Evolutionary conservation across 1,140 invertebrate species (phyloP), one percentile per base, ranked within the genome.

Genomic region (Monochamus saltuarius): DNA sequence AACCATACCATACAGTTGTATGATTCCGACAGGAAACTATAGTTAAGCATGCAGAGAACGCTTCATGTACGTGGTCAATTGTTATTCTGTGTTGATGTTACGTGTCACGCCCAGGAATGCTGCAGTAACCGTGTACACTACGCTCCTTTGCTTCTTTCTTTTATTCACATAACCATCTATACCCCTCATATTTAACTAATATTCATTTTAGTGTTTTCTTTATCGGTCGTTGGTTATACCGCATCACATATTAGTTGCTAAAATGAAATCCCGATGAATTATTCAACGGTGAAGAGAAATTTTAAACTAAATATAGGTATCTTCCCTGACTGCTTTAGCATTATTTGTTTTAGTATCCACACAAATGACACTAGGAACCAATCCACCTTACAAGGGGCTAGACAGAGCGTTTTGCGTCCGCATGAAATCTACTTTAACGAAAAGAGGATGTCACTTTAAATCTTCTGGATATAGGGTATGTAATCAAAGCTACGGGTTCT

Each of bases 361-460:
- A 53, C 83, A 89, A 66, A 97, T 97, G 95, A 86, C 86, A 11
- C 72, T 94, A 56, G 84, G 84, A 37, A 84, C 85, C 1, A 88
- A 85, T 65, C 87, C 83, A 43, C 82, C 85, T 50, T 94, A 89
- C 77, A 89, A 92, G 75, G 92, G 94, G 7, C 87, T 91, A 75
- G 93, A 97, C 67, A 79, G 95, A 68, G 91, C 94, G 2, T 98
- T 98, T 80, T 98, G 95, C 78, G 85, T 98, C 9, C 84, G 96
- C 61, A 98, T 99, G 95, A 98, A 98, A 74, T 98, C 95, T 16
- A 98, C 96, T 0, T 81, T 98, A 17, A 98, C 95, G 13, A 99
- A 98, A 80, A 81, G 95, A 73, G 96, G 95, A 9, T 98, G 96
- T 73, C 96, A 99, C 78, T 97, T 98, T 77, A 98, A 98, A 78